These are phyloP conservation scores for Megathymus violae DNA, from an alignment of 1,140 invertebrate genomes.

Conservation along the genomic window DNA sequence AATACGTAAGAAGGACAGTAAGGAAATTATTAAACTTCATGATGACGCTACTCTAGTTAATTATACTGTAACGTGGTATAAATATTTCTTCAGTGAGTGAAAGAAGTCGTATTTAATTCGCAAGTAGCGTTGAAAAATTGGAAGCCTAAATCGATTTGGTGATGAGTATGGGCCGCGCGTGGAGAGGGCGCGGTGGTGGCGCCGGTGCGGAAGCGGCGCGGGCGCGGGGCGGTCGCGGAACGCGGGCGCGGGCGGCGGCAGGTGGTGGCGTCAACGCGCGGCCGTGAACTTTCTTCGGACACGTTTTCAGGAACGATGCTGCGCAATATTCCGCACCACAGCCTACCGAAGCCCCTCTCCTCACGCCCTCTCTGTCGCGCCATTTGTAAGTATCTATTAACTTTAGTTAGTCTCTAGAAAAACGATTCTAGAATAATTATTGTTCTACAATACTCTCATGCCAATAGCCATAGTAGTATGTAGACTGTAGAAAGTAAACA, in stretches of 20 bases:
- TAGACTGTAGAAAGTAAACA: neutral
- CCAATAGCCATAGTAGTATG: neutral
- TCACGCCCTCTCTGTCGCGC: neutral
- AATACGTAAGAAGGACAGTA: too few species aligned
- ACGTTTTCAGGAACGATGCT: conserved; percentile 80
- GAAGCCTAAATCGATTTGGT: too few species aligned
- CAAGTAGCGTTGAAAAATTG: too few species aligned
- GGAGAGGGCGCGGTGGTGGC: conserved; percentile 50
- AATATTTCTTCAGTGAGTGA: too few species aligned
- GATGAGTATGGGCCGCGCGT: conserved; percentile 22
- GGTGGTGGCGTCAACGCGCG: conserved; percentile 74
- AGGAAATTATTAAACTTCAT: too few species aligned
- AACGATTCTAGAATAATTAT: neutral
- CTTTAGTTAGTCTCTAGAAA: too few species aligned
- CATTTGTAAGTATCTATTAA: too few species aligned
- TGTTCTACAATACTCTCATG: conserved; percentile 3
- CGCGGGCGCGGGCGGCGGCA: conserved; percentile 47
- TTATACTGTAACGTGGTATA: too few species aligned
- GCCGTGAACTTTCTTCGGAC: conserved; percentile 82
- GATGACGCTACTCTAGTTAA: too few species aligned
- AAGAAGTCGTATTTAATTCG: too few species aligned
- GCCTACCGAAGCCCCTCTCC: conserved; percentile 33
- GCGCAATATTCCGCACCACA: conserved; percentile 70
- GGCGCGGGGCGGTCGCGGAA: conserved; percentile 13
- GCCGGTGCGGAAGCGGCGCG: conserved; percentile 52